Conservation (phyloP, 2,113 vertebrate species). For the Bufo bufo region DNA sequence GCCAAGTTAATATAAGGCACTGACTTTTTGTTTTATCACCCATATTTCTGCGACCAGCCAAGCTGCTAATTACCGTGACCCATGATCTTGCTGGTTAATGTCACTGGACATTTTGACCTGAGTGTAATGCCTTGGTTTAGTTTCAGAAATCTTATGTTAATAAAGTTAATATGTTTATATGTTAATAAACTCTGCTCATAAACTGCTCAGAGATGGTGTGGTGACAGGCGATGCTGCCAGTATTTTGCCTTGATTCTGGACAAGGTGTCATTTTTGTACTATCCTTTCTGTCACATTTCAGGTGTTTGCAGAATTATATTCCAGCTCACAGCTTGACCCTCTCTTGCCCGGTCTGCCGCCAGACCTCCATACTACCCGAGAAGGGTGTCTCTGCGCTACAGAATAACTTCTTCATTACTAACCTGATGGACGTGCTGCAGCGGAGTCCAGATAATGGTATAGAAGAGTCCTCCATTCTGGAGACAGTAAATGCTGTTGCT, state of each 20-base stretch:
- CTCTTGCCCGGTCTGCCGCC: constrained; percentile 94
- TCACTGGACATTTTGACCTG: background rate
- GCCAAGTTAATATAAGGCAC: background rate
- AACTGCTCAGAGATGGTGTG: background rate
- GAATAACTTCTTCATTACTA: constrained; percentile 99
- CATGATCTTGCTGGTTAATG: background rate
- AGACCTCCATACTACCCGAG: constrained; percentile 97
- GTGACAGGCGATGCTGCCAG: background rate
- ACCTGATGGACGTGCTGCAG: constrained; percentile 98
- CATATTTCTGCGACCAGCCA: too few relatives aligned
- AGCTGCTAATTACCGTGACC: background rate
- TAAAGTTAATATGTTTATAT: background rate
- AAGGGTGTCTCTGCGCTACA: constrained; percentile 96
- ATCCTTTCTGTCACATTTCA: constrained; percentile 61
- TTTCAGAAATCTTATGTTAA: background rate
- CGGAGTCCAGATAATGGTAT: constrained; percentile 80
- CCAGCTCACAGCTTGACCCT: constrained; percentile 92
- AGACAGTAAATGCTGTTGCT: constrained; percentile 83
- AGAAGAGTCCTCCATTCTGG: constrained; percentile 83
- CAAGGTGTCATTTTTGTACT: background rate
- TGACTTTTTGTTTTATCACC: background rate
- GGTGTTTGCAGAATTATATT: constrained; percentile 98
- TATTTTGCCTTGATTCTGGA: background rate
- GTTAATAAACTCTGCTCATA: background rate
- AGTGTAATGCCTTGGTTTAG: background rate